Base-by-base conservation (phyloP, 2,113 vertebrate species). In the Ascaphus truei region DNA sequence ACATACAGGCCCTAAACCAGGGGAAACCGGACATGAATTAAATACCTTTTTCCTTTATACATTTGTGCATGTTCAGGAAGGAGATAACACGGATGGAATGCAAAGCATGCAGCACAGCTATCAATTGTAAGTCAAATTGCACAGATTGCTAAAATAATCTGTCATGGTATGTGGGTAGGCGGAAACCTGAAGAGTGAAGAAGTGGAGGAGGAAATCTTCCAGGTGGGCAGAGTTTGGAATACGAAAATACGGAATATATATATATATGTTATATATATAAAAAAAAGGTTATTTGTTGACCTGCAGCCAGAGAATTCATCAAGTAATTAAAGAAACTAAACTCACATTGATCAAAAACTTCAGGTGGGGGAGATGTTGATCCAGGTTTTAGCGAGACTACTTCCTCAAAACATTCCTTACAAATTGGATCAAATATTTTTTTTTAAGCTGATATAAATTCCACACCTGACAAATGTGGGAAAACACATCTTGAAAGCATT, bases 271-370 rank as follows among this genome's bases (percentile, higher is more conserved):
- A n/a, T n/a, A n/a, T n/a, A n/a, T 78, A 83, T 80, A 80, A 83
- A 81, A 69, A 52, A 57, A 60, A 68, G 68, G 72, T 81, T 81
- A 80, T 81, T 53, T 80, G 83, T 81, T 74, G 77, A 80, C 75
- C 79, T 56, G 75, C 77, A 83, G 76, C 77, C 56, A 67, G 67
- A 71, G 75, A 84, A 68, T 75, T 81, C 71, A 75, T 77, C 75
- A 73, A 76, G 74, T 77, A 72, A 81, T 83, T n/a, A 76, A 76
- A 78, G 75, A 80, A 79, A 73, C 53, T 62, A 73, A 75, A 75
- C 53, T 77, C 29, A 75, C 72, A 71, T 81, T 77, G 75, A 83
- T 85, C 81, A 79, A 71, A 75, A 71, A n/a, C n/a, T 71, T 63
- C 66, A 59, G 62, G 60, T 66, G 73, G 72, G 74, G 76, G 79